Base-by-base conservation (phyloP, 2,888 invertebrate species). In the Parnassius glacialis region DNA sequence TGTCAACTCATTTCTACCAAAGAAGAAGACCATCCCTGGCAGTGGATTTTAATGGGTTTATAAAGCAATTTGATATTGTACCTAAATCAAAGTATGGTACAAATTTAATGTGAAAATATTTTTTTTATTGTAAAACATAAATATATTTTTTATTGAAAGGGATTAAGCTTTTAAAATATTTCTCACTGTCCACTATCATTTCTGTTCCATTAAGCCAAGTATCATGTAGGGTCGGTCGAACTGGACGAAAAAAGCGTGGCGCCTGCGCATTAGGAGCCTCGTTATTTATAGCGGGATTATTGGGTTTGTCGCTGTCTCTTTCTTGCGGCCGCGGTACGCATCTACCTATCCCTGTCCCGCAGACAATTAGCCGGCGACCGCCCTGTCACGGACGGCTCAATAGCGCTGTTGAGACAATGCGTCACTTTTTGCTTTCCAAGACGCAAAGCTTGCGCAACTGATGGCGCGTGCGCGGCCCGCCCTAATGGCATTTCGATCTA, bases 251-350 rank as follows among this genome's bases (percentile, higher is more conserved):
- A 80, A 79, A 73, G 68, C 74, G 77, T 85, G 89, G 89, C 88
- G 89, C 89, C 89, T 84, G 81, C 77, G 76, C 80, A 80, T 84
- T 85, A 83, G 77, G 80, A 79, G 79, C 78, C 76, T 68, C 73
- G 81, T 84, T 86, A 87, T 88, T 88, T 89, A 88, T 88, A 80
- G 84, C 65, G 75, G 80, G 77, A 79, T 80, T 79, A 81, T 76
- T 75, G 73, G 78, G 73, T 70, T 63, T 65, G 52, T 20, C 42
- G 62, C 56, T 61, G 72, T 84, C 82, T 65, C 74, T 62, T 64
- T 80, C 76, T 7, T 65, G 2, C 77, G 1, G 45, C 16, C 45
- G 25, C 47, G 9, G 12, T 25, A 5, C 13, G 12, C 9, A 54
- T 67, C 50, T 56, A n/a, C 48, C 20, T 62, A 66, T 79, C 76